A percentile compares a stretch with the other conserved stretches of the same genome.
Conservation (phyloP, 2,113 vertebrate species). For the Seriola aureovittata region DNA sequence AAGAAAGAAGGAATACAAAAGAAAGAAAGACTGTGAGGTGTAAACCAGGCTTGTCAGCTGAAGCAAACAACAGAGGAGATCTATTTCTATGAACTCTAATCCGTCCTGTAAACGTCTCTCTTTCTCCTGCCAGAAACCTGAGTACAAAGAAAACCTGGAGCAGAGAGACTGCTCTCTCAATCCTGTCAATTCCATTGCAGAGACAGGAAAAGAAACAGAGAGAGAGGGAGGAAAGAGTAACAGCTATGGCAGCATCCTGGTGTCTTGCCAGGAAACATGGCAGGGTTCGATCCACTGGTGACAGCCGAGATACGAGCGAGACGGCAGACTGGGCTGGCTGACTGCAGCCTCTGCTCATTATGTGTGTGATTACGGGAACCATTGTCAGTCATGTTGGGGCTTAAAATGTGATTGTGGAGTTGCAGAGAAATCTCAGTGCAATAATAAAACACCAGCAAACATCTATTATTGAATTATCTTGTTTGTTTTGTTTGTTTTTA, state of each 20-base stretch:
- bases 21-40: slow-evolving; percentile 15
- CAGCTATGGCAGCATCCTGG: slow-evolving; percentile 8
- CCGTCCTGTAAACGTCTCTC: slow-evolving; percentile 34
- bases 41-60: slow-evolving; percentile 45
- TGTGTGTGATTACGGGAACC: slow-evolving; percentile 10
- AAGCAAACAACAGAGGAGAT: slow-evolving; percentile 47
- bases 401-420: neutral
- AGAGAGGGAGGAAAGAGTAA: slow-evolving; percentile 9
- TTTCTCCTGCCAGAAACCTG: slow-evolving; percentile 16
- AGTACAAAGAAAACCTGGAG: slow-evolving; percentile 53
- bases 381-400: slow-evolving; percentile 12
- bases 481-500: neutral
- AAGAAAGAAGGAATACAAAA: neutral
- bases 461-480: neutral
- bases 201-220: neutral
- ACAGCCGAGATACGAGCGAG: slow-evolving; percentile 41
- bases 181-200: slow-evolving; percentile 25
- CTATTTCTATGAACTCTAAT: slow-evolving; percentile 53
- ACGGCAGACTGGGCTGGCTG: slow-evolving; percentile 17
- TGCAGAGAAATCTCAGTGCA: neutral
- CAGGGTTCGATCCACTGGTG: slow-evolving; percentile 39
- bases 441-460: slow-evolving; percentile 6
- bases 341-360: slow-evolving; percentile 26
- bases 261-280: slow-evolving; percentile 44
- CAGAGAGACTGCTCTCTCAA: slow-evolving; percentile 18